phyloP scores from a whole-genome alignment of 2,113 vertebrate genomes.

The Mola mola region DNA sequence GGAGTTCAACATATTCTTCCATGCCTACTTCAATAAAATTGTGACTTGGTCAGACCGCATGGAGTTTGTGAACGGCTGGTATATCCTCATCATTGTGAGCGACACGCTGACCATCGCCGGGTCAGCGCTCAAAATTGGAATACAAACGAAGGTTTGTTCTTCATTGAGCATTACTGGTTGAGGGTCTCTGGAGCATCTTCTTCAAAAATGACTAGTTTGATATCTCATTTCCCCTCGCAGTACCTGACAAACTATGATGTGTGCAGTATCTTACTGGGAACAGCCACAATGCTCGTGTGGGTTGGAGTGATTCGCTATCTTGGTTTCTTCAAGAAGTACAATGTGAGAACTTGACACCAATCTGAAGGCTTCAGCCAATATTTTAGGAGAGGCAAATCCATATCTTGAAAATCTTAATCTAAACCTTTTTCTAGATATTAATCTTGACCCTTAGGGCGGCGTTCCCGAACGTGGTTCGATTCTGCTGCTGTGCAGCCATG shows the following conservation, averaged over 20 bases:
- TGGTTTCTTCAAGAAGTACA: constrained; percentile 96
- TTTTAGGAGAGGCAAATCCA: not conserved
- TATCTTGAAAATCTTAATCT: constrained; percentile 12
- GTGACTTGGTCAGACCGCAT: constrained; percentile 87
- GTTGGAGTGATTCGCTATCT: constrained; percentile 93
- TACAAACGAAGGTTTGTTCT: constrained; percentile 88
- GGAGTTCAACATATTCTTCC: constrained; percentile 90
- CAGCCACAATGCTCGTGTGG: constrained; percentile 93
- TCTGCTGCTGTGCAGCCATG: constrained; percentile 93
- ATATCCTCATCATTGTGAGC: constrained; percentile 90
- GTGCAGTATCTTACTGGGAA: constrained; percentile 93
- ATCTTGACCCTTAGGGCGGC: constrained; percentile 88
- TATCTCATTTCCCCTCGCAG: constrained; percentile 68
- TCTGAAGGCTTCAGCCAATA: not conserved
- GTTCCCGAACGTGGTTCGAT: constrained; percentile 89
- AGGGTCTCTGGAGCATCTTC: not conserved
- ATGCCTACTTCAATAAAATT: constrained; percentile 82
- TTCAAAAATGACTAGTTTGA: not conserved
- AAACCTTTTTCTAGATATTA: constrained; percentile 71
- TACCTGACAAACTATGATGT: constrained; percentile 91
- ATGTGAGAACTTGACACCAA: constrained; percentile 81
- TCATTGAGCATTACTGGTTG: not conserved
- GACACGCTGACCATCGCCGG: constrained; percentile 89
- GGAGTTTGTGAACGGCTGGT: constrained; percentile 97
- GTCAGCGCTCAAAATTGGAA: constrained; percentile 93